Base-by-base conservation (phyloP, 1,140 invertebrate species). In the Euura lappo region DNA sequence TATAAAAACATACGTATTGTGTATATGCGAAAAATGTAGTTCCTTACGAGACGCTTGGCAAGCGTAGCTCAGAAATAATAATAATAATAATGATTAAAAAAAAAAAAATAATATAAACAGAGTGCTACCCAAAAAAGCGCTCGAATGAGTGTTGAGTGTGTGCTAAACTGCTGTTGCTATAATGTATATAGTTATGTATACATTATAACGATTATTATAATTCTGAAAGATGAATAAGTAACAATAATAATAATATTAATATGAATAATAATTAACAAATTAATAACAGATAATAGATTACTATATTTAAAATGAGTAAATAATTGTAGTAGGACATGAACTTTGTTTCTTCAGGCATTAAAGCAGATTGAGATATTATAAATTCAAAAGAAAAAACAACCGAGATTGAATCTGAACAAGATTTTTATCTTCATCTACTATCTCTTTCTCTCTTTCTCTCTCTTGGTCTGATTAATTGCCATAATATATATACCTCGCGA, bases 171-270 rank as follows among this genome's bases (percentile, higher is more conserved):
- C 80, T 80, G 81, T 83, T 84, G 79, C 78, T 85, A 78, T 80
- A 80, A 84, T 84, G 81, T 85, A 86, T 80, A 85, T 85, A 86
- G 79, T 80, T 77, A 78, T 83, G 80, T 81, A 83, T 6, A 60
- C 51, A 60, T 60, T 11, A 60, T 60, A 60, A 60, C 51, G 51
- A 60, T 60, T 60, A 60, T 60, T 60, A 60, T 60, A 11, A 60
- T 60, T 11, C 3, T n/a, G 13, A 11, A 60, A 60, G 13, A 60
- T 60, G 10, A 60, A 60, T 8, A 60, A 60, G 10, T 60, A 60
- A 60, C 13, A 60, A 60, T 11, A 60, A 8, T 11, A 60, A 60
- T 6, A 60, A 60, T 60, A 60, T 8, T 5, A n/a, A 28, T 28
- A 60, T 60, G 51, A 60, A 3, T 60, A 60, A 11, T 8, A 5